Percentiles rank a stretch among this genome's conserved stretches.
Evolutionary conservation across 2,888 invertebrate species (phyloP).

Genomic region (Bellardia bayeri): DNA sequence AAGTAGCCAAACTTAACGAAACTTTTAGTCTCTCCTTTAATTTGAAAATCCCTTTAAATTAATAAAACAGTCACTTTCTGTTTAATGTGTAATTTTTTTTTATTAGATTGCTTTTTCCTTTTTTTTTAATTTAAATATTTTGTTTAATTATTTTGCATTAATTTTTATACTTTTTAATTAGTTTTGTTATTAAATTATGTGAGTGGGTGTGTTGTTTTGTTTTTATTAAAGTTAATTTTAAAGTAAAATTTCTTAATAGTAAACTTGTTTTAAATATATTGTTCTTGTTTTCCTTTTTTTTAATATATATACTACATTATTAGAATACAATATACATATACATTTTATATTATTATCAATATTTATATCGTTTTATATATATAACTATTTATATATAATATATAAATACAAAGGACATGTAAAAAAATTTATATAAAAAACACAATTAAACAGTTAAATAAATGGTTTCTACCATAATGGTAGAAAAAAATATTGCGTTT

Average conservation of each 20-base stretch:
- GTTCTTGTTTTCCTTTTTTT: conserved; percentile 42
- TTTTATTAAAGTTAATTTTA: conserved; percentile 38
- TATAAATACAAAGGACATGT: conserved; percentile 37
- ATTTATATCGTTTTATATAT: conserved; percentile 49
- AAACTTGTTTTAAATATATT: conserved; percentile 52
- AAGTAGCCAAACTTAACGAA: no score
- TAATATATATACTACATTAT: conserved; percentile 62
- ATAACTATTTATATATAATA: conserved; percentile 65
- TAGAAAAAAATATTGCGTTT: conserved; percentile 47
- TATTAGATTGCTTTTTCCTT: conserved; percentile 33
- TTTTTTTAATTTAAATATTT: conserved; percentile 27
- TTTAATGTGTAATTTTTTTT: conserved; percentile 50
- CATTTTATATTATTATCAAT: conserved; percentile 5
- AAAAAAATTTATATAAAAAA: conserved; percentile 37
- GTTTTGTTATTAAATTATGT: conserved; percentile 5
- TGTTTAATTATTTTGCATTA: conserved; percentile 75
- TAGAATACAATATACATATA: conserved; percentile 69
- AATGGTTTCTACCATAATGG: conserved; percentile 15
- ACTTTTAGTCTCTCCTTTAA: no score
- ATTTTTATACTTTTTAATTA: conserved; percentile 26
- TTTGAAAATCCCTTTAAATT: neutral
- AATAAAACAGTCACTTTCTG: conserved; percentile 2
- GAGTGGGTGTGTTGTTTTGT: conserved; percentile 73
- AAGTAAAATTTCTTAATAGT: conserved; percentile 63
- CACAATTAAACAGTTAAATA: conserved; percentile 37